These are phyloP conservation scores for Calosoma granatense DNA, from an alignment of 1,140 invertebrate species.

Conservation along the genomic window DNA sequence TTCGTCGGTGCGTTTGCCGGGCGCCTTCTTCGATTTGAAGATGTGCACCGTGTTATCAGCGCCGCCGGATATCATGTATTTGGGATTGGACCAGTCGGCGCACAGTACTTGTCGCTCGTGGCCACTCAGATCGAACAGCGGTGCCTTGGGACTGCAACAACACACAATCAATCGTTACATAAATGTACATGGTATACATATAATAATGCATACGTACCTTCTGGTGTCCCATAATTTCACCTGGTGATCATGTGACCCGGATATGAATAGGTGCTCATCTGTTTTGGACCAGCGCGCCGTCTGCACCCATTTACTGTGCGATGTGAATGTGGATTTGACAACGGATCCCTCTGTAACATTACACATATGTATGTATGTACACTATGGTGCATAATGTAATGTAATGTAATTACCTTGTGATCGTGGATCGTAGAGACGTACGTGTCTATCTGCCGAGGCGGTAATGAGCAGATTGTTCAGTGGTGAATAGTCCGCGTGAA, in stretches of 20 bases:
- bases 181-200: too few species aligned
- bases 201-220: conserved; percentile 32
- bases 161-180: too few species aligned
- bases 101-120: conserved; percentile 91
- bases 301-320: conserved; percentile 87
- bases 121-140: conserved; percentile 85
- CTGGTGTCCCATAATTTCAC: conserved; percentile 95
- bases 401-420: conserved; percentile 53
- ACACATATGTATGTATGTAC: conserved; percentile 3
- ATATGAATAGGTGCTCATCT: conserved; percentile 80
- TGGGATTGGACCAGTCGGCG: conserved; percentile 86
- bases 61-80: conserved; percentile 81
- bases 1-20: too few species aligned
- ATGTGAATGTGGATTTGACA: conserved; percentile 79
- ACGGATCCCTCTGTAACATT: conserved; percentile 64
- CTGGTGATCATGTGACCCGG: conserved; percentile 81
- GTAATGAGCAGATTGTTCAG: conserved; percentile 66
- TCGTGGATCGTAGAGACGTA: conserved; percentile 86
- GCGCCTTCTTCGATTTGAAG: conserved; percentile 42
- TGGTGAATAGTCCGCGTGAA: conserved; percentile 75
- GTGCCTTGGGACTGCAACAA: conserved; percentile 62
- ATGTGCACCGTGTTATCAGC: conserved; percentile 89
- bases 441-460: conserved; percentile 79
- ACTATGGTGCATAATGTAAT: background rate
- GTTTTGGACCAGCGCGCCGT: conserved; percentile 82